Percentiles rank a stretch among this genome's conserved stretches.
These are phyloP conservation scores for Sporophila hypoxantha DNA, from an alignment of 2,113 vertebrate genomes.

Conservation along the genomic window DNA sequence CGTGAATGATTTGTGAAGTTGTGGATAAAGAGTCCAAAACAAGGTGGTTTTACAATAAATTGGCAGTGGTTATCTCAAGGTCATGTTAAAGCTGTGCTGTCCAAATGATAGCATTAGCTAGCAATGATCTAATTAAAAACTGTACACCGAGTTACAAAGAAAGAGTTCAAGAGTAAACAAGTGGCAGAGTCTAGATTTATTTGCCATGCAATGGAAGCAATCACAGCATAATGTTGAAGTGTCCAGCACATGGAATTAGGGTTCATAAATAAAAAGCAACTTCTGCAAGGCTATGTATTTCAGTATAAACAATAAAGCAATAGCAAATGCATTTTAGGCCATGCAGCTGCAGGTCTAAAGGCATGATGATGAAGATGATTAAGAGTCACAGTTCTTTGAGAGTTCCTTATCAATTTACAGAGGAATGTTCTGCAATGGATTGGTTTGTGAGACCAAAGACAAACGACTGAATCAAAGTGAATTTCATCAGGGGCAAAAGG, in stretches of 20 bases:
- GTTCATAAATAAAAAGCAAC: neutral
- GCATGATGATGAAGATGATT: neutral
- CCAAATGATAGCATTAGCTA: neutral
- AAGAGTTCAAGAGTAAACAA: neutral
- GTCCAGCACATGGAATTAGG: neutral
- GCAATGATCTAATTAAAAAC: slow-evolving; percentile 14
- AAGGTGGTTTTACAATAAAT: neutral
- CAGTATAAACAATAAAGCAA: neutral
- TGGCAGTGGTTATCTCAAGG: neutral
- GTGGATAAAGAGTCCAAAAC: neutral
- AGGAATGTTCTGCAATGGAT: neutral
- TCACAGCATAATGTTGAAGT: neutral
- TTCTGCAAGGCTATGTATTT: neutral
- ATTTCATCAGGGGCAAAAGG: neutral
- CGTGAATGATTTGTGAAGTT: neutral
- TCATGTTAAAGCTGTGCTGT: neutral
- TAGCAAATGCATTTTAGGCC: neutral
- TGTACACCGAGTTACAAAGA: neutral
- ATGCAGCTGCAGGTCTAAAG: neutral
- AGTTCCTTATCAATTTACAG: neutral
- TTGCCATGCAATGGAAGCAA: neutral
- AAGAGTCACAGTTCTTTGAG: neutral
- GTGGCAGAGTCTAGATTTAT: slow-evolving; percentile 14
- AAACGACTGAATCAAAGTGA: neutral
- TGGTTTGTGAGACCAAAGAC: neutral